Evolutionary conservation across 2,888 invertebrate genomes (phyloP), one percentile per base, ranked within the genome.

Genomic region (Hypsopygia costalis): DNA sequence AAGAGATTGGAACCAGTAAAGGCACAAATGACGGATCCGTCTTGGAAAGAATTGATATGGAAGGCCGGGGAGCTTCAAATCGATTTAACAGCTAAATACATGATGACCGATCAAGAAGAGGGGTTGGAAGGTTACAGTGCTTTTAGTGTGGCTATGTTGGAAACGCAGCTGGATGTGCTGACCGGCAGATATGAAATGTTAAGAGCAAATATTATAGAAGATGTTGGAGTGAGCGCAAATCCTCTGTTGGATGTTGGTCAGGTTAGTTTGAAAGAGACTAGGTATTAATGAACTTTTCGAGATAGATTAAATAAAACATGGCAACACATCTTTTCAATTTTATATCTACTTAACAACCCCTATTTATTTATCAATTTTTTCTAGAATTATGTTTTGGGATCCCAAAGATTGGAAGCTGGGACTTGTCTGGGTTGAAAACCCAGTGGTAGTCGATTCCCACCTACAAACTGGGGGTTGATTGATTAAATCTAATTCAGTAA

Each of bases 201-300:
- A 0, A 79, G 93, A 47, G 91, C 90, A 0, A 94, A 94, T 72
- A 75, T 94, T 46, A 61, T 93, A 43, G 93, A 94, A 61, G 94
- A 94, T 63, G 90, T 90, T 0, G 94, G 94, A 0, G 68, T 91
- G 47, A 93, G 93, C 65, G 77, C 93, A 35, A 94, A 91, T 67
- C 94, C 94, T 5, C 72, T 81, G 47, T 69, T 94, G 20, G 94
- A 94, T 67, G 75, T 94, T 43, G 94, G 94, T 10, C 94, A 94
- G 81, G 89, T 89, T 36, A 52, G 58, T n/a, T n/a, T n/a, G n/a
- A n/a, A n/a, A n/a, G n/a, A n/a, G n/a, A n/a, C n/a, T n/a, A n/a
- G 36, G 10, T 20, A 10, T 22, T 12, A 33, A 8, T 32, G 25
- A 16, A 30, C 9, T 20, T 10, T 12, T 35, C n/a, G n/a, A n/a